These are phyloP conservation scores for Metopolophium dirhodum DNA, from an alignment of 1,140 invertebrate genomes.

Conservation along the genomic window DNA sequence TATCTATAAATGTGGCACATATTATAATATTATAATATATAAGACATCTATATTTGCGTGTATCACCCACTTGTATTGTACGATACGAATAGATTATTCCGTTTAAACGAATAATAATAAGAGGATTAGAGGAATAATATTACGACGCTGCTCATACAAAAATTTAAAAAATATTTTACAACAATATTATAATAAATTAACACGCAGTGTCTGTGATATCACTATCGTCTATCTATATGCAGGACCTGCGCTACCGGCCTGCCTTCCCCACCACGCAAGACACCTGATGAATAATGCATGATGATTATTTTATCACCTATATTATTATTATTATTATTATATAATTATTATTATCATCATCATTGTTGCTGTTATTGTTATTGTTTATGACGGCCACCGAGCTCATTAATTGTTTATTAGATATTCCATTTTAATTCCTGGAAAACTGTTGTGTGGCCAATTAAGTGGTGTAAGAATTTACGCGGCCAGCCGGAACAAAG, in stretches of 20 bases:
- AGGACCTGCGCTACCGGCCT: neutral
- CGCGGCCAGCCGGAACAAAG: slow-evolving; percentile 50
- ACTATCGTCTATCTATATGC: neutral
- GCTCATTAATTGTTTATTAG: slow-evolving; percentile 47
- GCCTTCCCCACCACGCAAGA: neutral
- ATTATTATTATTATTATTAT: slow-evolving; percentile 29
- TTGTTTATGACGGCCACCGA: neutral
- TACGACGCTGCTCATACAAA: neutral
- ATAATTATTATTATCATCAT: neutral
- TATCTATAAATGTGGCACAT: neutral
- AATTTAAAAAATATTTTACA: neutral
- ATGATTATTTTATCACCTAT: slow-evolving; percentile 21
- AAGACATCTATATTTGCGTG: no score
- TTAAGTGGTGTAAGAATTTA: slow-evolving; percentile 49
- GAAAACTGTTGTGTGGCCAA: slow-evolving; percentile 47
- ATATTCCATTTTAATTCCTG: slow-evolving; percentile 23
- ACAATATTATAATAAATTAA: neutral
- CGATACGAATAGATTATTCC: no score
- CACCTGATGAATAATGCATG: slow-evolving; percentile 37
- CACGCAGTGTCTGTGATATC: neutral
- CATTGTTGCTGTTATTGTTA: neutral
- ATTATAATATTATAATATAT: no score
- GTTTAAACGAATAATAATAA: no score
- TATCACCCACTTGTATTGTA: no score
- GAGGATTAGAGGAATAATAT: neutral